Evolutionary conservation across 2,888 invertebrate species (phyloP).

Genomic region (Lepeophtheirus nordmannii): DNA sequence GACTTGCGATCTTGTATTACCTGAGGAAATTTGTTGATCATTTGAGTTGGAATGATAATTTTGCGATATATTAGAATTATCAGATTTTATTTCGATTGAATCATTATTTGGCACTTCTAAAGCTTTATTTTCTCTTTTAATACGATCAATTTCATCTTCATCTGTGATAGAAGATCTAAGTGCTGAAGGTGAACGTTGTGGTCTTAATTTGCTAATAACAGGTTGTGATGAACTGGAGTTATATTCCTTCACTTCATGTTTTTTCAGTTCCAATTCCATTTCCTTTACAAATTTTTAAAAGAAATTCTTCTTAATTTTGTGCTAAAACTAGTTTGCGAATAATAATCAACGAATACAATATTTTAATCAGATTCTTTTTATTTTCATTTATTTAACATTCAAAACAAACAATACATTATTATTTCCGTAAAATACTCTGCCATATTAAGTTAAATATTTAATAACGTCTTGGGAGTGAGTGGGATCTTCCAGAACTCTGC

Average conservation of each 20-base stretch:
- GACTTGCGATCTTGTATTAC: background rate
- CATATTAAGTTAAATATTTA: background rate
- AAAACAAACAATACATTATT: background rate
- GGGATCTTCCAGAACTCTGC: conserved; percentile 13
- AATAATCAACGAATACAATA: too few species aligned
- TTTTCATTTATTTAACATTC: background rate
- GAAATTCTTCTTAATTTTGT: too few species aligned
- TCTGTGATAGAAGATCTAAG: conserved; percentile 33
- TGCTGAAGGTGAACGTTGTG: conserved; percentile 33
- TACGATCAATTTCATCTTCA: conserved; percentile 32
- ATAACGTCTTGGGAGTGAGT: conserved; percentile 14
- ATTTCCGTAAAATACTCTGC: too few species aligned
- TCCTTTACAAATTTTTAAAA: conserved; percentile 1
- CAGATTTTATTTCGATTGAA: too few species aligned
- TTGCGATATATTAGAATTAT: too few species aligned
- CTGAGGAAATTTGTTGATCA: background rate
- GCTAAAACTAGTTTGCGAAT: too few species aligned
- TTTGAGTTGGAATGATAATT: background rate
- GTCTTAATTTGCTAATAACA: conserved; percentile 34
- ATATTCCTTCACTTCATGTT: conserved; percentile 38
- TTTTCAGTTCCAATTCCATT: conserved; percentile 24
- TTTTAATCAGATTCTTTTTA: too few species aligned
- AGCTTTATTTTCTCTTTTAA: conserved; percentile 29
- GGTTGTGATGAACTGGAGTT: conserved; percentile 38
- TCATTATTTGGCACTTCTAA: background rate